Base-by-base conservation (phyloP, 2,888 invertebrate species). In the Hypena proboscidalis region DNA sequence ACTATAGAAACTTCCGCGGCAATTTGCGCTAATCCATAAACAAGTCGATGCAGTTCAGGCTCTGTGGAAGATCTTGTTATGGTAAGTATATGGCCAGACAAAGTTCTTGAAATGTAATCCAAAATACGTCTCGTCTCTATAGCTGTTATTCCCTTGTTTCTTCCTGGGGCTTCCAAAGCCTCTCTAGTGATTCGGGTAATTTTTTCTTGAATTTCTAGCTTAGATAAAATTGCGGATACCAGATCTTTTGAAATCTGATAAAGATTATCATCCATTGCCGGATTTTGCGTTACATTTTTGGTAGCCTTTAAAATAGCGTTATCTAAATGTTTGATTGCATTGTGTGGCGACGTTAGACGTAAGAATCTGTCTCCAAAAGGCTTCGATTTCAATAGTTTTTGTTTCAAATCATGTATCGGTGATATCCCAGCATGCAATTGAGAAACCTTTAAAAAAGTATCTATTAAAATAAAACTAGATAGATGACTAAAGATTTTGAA, bases 1-100 rank as follows among this genome's bases (percentile, higher is more conserved):
- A 90, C 82, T 45, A 90, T 90, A 0, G 90, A 88, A 5, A 88
- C 77, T 67, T 90, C 90, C 26, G 90, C 88, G 26, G 90, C 83
- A 48, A 90, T 88, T 77, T 89, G 90, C n/a, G 85, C 82, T 55
- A 90, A 67, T 3, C 90, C 90, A 52, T 89, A 90, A 3, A 90
- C 89, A 21, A 90, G 63, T 7, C 90, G 78, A 70, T 90, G 90
- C 3, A 90, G 67, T 63, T 90, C 90, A 11, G 89, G 86, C 63
- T 90, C 90, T n/a, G 90, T 86, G 1, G 90, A 87, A 19, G 81
- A 74, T 58, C 80, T 80, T 1, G 90, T 90, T 40, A 90, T 78
- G 26, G 73, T 80, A 3, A 90, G 66, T 58, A 90, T 90, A 54
- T 90, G 81, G 1, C 87, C 79, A 8, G 90, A 90, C 27, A 90